Evolutionary conservation across 2,888 invertebrate species (phyloP).

Genomic region (Phasia obesa): DNA sequence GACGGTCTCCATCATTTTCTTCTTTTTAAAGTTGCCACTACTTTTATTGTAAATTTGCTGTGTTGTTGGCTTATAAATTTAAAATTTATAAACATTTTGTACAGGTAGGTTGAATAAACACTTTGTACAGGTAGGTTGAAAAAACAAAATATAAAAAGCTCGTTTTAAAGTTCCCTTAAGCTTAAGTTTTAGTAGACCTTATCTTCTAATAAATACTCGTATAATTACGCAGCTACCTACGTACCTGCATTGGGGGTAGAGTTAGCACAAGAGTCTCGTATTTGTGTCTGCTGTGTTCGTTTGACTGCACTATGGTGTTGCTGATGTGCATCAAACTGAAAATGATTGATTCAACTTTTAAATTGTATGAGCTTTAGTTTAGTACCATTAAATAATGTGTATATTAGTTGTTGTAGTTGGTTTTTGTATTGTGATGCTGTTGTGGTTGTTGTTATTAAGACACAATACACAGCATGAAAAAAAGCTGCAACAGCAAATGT

Average conservation of each 20-base stretch:
- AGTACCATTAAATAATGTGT: constrained; percentile 70
- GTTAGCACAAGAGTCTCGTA: constrained; percentile 53
- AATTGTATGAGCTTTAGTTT: constrained; percentile 74
- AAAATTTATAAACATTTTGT: too few relatives aligned
- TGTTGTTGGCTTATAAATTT: too few relatives aligned
- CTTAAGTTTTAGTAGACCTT: too few relatives aligned
- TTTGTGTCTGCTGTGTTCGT: constrained; percentile 72
- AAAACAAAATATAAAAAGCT: too few relatives aligned
- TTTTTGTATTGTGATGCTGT: constrained; percentile 38
- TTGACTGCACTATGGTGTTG: constrained; percentile 75
- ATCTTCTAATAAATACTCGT: too few relatives aligned
- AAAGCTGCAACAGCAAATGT: constrained; percentile 27
- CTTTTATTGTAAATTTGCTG: too few relatives aligned
- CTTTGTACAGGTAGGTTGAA: too few relatives aligned
- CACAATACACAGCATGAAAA: constrained; percentile 15
- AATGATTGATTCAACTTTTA: constrained; percentile 82
- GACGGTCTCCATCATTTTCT: too few relatives aligned
- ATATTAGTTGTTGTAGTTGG: constrained; percentile 58
- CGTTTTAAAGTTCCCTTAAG: too few relatives aligned
- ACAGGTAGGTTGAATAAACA: too few relatives aligned
- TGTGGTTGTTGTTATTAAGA: constrained; percentile 67
- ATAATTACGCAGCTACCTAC: not conserved
- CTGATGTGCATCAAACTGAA: constrained; percentile 81
- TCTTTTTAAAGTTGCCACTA: too few relatives aligned
- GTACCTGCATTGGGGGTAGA: not conserved